Percentiles rank a stretch among this genome's conserved stretches.
Evolutionary conservation across 2,113 vertebrate species (phyloP).

Genomic region (Chitala chitala): DNA sequence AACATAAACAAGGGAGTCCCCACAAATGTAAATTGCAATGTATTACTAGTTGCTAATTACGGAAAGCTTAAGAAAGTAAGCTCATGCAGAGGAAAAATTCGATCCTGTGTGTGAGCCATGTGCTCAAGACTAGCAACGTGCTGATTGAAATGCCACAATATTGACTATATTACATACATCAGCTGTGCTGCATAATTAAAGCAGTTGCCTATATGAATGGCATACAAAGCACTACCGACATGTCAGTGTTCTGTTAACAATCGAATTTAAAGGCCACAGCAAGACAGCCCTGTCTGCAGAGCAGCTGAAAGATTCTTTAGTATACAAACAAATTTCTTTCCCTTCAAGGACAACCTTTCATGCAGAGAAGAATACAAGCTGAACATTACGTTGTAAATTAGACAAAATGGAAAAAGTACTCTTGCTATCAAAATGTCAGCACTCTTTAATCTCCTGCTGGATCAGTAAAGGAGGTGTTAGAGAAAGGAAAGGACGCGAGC

Average conservation of each 20-base stretch:
- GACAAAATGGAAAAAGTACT: constrained; percentile 27
- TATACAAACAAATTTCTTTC: neutral
- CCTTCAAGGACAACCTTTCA: neutral
- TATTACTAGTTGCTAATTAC: neutral
- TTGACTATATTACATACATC: neutral
- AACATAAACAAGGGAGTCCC: too few species aligned
- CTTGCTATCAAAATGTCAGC: constrained; percentile 25
- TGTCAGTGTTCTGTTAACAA: neutral
- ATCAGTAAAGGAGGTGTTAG: constrained; percentile 22
- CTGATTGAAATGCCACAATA: neutral
- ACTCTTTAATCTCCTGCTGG: constrained; percentile 30
- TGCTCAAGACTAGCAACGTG: neutral
- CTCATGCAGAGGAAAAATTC: neutral
- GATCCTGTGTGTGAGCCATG: neutral
- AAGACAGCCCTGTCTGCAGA: neutral
- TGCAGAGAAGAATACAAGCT: neutral
- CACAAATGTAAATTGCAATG: too few species aligned
- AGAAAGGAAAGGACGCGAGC: constrained; percentile 31
- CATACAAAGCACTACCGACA: neutral
- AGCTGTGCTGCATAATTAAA: neutral
- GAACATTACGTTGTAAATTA: constrained; percentile 33
- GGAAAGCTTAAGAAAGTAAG: neutral
- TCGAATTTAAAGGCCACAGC: neutral
- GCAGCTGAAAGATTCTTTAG: neutral
- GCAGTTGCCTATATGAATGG: neutral